Evolutionary conservation across 2,888 invertebrate genomes (phyloP).

Genomic region (Formica aserva): DNA sequence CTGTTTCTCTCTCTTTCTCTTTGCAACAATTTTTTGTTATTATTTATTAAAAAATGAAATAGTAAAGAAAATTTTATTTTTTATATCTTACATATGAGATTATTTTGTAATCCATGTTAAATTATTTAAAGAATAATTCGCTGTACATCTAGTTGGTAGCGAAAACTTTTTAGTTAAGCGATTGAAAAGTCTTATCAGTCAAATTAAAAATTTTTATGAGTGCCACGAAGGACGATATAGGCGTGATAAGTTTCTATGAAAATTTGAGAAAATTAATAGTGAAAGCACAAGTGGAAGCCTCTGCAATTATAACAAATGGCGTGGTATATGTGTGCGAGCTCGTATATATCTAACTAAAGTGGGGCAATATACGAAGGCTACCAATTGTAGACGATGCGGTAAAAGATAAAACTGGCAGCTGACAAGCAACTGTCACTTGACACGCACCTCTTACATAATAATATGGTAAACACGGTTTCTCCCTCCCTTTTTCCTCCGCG

Average conservation of each 20-base stretch:
- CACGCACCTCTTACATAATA: conserved; percentile 44
- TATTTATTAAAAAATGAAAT: conserved; percentile 2
- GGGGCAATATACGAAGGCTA: conserved; percentile 39
- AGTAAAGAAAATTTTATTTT: neutral
- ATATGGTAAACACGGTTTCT: conserved; percentile 9
- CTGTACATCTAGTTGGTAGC: neutral
- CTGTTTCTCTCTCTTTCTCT: neutral
- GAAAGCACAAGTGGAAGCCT: neutral
- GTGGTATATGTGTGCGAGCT: neutral
- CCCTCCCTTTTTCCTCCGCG: neutral
- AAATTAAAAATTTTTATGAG: neutral
- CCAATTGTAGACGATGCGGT: conserved; percentile 29
- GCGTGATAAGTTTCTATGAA: neutral
- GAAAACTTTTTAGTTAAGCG: neutral
- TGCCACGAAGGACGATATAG: neutral
- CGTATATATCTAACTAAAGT: conserved; percentile 16
- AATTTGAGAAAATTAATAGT: conserved; percentile 13
- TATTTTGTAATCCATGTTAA: neutral
- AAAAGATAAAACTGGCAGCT: conserved; percentile 42
- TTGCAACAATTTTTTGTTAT: neutral
- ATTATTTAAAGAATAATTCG: conserved; percentile 3
- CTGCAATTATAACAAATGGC: conserved; percentile 17
- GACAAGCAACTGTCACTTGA: conserved; percentile 33
- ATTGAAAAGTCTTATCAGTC: neutral
- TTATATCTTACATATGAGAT: neutral